Evolutionary conservation across 1,140 invertebrate species (phyloP).

Genomic region (Metopolophium dirhodum): DNA sequence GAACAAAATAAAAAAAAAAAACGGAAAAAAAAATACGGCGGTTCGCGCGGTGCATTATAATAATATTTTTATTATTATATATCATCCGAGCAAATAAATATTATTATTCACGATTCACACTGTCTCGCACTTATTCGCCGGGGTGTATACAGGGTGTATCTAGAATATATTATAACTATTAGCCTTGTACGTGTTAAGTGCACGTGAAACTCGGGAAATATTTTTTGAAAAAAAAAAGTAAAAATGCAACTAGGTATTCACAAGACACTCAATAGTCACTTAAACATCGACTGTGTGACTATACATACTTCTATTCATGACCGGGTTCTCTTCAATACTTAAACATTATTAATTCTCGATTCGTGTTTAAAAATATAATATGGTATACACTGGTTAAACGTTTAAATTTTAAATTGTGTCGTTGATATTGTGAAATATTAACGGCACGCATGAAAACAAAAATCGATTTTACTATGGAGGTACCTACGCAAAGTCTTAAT

Average conservation of each 20-base stretch:
- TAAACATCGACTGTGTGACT: background rate
- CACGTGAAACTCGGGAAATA: background rate
- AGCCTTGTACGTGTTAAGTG: background rate
- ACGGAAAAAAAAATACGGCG: background rate
- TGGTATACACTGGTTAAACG: background rate
- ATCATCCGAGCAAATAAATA: background rate
- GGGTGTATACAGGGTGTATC: background rate
- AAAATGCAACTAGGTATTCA: background rate
- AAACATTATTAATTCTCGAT: background rate
- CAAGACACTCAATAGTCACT: background rate
- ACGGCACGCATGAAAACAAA: background rate
- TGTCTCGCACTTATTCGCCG: background rate
- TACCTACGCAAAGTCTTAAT: background rate
- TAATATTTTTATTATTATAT: constrained; percentile 10
- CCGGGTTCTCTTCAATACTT: background rate
- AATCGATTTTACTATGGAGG: background rate
- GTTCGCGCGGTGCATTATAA: background rate
- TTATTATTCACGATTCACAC: constrained; percentile 1
- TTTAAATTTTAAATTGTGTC: background rate
- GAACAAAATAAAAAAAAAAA: background rate
- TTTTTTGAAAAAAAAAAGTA: background rate
- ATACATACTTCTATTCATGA: background rate
- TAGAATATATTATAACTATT: background rate
- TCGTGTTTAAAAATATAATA: no score
- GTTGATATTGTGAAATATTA: background rate